Evolutionary conservation across 2,797 vertebrate genomes (phyloP), one percentile per base, ranked within the genome.

Genomic region (Schizopygopsis pylzovi): DNA sequence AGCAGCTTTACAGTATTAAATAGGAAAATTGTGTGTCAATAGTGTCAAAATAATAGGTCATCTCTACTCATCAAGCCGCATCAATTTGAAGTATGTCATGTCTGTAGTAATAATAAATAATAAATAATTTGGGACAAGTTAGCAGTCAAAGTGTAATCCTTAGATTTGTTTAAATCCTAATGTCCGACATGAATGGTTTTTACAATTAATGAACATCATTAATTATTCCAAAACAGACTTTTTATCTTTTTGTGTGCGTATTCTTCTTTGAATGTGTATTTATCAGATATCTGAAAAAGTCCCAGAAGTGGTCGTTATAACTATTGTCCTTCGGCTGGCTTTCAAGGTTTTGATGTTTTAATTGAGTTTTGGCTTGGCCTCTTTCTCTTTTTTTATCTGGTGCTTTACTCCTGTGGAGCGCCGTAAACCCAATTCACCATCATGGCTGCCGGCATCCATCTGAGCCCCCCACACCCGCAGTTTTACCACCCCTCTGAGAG

Each of bases 331-430:
- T 91, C 88, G 91, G 91, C 82, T 90, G 71, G 12, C 85, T 59
- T 86, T 86, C 86, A 88, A 90, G 89, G 86, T 88, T 91, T 92
- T 91, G 90, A 94, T 92, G 92, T 93, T 89, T 92, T 89, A 90
- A 93, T 94, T 90, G 85, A 87, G 79, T 43, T 86, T 76, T 92
- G 87, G 88, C 90, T 61, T 54, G 65, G 79, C 28, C 85, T 49
- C 25, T 88, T 59, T 85, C 39, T 84, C 33, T 82, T 39, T 87
- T 87, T 79, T 41, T 59, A n/a, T 56, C 77, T 80, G 52, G 75
- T 80, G 67, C 78, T 70, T 78, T 33, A 37, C 83, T 86, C 88
- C 85, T 33, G 87, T 65, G 82, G 86, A 85, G 84, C 63, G 33
- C 86, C 63, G 20, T 91, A 89, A 90, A 90, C 76, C 73, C n/a